Evolutionary conservation across 1,140 invertebrate species (phyloP).

Genomic region (Heterodera schachtii): DNA sequence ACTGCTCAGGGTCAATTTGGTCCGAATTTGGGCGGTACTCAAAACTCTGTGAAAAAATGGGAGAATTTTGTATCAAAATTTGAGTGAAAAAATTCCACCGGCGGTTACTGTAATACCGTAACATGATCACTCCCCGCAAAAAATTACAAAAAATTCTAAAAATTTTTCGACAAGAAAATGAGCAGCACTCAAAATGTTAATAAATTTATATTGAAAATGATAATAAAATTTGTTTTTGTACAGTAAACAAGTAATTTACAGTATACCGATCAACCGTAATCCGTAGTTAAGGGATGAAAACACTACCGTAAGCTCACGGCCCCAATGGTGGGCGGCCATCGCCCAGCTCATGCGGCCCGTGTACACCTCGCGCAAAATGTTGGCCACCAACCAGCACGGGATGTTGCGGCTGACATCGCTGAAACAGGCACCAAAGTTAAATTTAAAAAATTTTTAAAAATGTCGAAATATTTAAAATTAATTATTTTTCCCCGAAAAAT

Average conservation of each 20-base stretch:
- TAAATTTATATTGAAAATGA: no score
- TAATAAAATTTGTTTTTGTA: no score
- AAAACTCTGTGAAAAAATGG: neutral
- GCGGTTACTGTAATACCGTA: no score
- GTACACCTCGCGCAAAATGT: conserved; percentile 2
- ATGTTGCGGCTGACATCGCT: neutral
- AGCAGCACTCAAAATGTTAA: no score
- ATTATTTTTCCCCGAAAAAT: no score
- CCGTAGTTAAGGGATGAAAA: no score
- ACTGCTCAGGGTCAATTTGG: neutral
- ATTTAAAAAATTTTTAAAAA: neutral
- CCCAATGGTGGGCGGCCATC: neutral
- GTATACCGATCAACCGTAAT: no score
- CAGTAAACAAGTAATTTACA: no score
- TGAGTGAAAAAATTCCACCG: no score
- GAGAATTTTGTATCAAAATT: neutral
- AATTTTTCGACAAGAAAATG: neutral
- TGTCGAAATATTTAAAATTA: no score
- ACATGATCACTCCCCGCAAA: no score
- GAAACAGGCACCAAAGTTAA: neutral
- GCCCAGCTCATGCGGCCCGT: neutral
- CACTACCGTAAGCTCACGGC: neutral
- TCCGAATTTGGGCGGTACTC: neutral
- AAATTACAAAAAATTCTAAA: neutral
- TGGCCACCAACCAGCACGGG: neutral